Evolutionary conservation across 2,888 invertebrate species (phyloP).

Genomic region (Crepidodera aurea): DNA sequence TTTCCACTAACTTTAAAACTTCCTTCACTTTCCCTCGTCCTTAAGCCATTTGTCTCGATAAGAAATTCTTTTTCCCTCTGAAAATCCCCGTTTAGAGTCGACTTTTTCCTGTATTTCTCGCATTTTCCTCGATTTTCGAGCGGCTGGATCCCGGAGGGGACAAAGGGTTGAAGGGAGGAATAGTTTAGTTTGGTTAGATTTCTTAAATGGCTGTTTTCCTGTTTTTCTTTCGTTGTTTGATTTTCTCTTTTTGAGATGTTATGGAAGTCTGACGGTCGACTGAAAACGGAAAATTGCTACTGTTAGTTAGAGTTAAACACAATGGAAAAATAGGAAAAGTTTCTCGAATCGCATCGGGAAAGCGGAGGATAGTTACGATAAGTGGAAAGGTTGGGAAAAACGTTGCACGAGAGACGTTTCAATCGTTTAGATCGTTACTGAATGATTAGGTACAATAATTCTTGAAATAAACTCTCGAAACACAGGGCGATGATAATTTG

Average conservation of each 20-base stretch:
- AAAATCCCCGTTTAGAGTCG: conserved; percentile 36
- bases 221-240: conserved; percentile 27
- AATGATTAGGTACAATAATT: neutral
- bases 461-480: too few species aligned
- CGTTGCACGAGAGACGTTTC: neutral
- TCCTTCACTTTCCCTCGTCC: conserved; percentile 15
- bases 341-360: neutral
- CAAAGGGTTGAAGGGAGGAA: conserved; percentile 17
- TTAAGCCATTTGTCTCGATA: conserved; percentile 36
- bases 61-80: conserved; percentile 34
- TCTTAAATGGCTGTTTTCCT: conserved; percentile 32
- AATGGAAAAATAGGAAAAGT: conserved; percentile 1
- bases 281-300: conserved; percentile 25
- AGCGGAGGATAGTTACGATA: neutral
- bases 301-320: conserved; percentile 3
- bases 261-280: conserved; percentile 24
- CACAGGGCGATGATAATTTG: too few species aligned
- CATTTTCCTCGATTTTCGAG: conserved; percentile 33
- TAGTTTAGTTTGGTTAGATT: conserved; percentile 30
- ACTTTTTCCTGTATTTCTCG: conserved; percentile 35
- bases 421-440: neutral
- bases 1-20: conserved; percentile 30
- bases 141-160: conserved; percentile 17
- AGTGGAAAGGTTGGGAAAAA: conserved; percentile 3
- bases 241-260: conserved; percentile 23